Evolutionary conservation across 2,113 vertebrate genomes (phyloP).

Genomic region (Psephotus haematonotus): DNA sequence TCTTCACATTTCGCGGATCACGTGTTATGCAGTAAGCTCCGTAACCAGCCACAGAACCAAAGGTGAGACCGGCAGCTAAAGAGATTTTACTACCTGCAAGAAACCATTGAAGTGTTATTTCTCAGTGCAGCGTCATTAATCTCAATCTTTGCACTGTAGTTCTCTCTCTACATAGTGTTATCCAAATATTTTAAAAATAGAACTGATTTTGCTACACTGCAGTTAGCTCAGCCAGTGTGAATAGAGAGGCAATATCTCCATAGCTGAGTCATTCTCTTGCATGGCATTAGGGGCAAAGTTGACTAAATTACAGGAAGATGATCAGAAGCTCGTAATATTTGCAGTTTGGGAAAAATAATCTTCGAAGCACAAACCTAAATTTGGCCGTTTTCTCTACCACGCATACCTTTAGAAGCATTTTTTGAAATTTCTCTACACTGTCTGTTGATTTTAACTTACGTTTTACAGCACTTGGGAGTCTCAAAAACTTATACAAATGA

Average conservation of each 20-base stretch:
- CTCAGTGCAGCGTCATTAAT: not conserved
- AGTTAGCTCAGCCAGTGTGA: not conserved
- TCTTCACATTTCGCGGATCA: constrained; percentile 83
- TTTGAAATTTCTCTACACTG: not conserved
- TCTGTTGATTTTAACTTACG: not conserved
- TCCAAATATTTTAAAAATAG: not conserved
- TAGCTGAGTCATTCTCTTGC: not conserved
- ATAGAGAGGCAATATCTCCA: not conserved
- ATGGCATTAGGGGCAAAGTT: not conserved
- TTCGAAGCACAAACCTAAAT: not conserved
- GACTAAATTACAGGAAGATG: not conserved
- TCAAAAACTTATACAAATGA: not conserved
- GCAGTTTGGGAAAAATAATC: not conserved
- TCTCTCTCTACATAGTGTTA: not conserved
- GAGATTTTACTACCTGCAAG: constrained; percentile 87
- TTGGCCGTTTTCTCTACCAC: not conserved
- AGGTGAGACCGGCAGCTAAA: constrained; percentile 85
- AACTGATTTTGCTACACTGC: not conserved
- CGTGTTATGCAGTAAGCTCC: constrained; percentile 85
- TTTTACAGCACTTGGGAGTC: not conserved
- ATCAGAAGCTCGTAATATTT: not conserved
- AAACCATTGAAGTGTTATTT: constrained; percentile 4
- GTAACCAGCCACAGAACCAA: constrained; percentile 85
- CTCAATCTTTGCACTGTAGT: not conserved
- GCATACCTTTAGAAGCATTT: not conserved